Evolutionary conservation across 2,113 vertebrate genomes (phyloP), one percentile per base, ranked within the genome.

Genomic region (Sturnira hondurensis): DNA sequence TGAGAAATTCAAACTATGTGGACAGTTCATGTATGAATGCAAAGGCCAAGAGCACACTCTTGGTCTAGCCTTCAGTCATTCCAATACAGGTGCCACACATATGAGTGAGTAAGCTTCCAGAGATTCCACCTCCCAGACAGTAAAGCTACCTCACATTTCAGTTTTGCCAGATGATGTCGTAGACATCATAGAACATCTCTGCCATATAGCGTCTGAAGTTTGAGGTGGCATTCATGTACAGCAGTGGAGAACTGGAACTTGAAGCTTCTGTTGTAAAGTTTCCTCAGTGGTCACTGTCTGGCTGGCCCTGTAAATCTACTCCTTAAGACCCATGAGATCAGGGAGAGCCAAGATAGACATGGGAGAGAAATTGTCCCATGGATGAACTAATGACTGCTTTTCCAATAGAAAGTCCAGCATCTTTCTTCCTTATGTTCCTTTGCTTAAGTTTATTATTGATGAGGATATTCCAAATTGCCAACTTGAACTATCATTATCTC

Each of bases 161-260:
- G 33, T 22, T 31, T 43, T 77, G 26, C 85, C 86, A 78, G 41
- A 16, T 17, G 54, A 52, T 28, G n/a, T n/a, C n/a, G 14, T 22
- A 3, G 68, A 33, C 31, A 50, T 50, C 45, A 12, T 5, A n/a
- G 74, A 77, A 77, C 17, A n/a, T 33, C 31, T 77, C 26, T 50
- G 45, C 74, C 6, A 17, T 50, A 31, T 31, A 74, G 45, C 10
- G 68, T 78, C 67, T 45, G 8, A 86, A 45, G 71, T 90, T 81
- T 45, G 52, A 4, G 7, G 0, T 38, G 0, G 31, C 24, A 33
- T 5, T 13, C 3, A 11, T 58, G 3, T 61, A 12, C 22, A 28
- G 20, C 14, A n/a, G 1, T 61, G 28, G 61, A 56, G 54, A 50
- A 58, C 20, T 5, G 58, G 24, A 86, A 50, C n/a, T 3, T 33